Percentiles rank a stretch among this genome's conserved stretches.
Evolutionary conservation across 2,113 vertebrate genomes (phyloP).

Genomic region (Pelecanoides urinatrix): DNA sequence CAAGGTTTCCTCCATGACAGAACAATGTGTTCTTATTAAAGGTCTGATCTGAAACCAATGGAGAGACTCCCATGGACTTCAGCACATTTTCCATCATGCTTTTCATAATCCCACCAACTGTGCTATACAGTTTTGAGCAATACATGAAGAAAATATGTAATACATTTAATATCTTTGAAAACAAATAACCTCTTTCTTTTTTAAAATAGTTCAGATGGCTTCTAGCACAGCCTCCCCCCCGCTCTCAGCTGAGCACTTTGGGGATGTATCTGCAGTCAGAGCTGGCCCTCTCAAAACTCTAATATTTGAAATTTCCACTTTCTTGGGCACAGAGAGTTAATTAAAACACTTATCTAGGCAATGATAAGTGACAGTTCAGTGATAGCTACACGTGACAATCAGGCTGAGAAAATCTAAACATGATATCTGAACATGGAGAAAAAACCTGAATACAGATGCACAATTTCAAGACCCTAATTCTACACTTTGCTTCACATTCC

Average conservation of each 20-base stretch:
- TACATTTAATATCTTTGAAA: not conserved
- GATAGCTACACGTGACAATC: not conserved
- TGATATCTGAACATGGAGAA: not conserved
- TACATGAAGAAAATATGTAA: not conserved
- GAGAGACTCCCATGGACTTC: not conserved
- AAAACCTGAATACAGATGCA: not conserved
- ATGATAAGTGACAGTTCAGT: not conserved
- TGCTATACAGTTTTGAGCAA: not conserved
- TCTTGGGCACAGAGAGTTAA: not conserved
- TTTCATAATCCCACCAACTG: not conserved
- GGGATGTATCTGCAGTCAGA: not conserved
- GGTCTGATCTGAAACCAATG: not conserved
- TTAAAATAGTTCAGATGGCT: not conserved
- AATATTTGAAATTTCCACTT: not conserved
- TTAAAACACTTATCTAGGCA: not conserved
- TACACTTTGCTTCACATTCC: not conserved
- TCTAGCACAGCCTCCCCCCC: not conserved
- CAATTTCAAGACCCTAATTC: not conserved
- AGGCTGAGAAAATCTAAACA: not conserved
- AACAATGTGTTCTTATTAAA: not conserved
- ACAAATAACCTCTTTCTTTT: not conserved
- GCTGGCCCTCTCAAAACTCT: not conserved
- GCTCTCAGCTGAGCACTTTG: not conserved
- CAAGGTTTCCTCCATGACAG: fast-evolving
- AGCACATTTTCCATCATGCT: not conserved